These are phyloP conservation scores for Cromileptes altivelis DNA, from an alignment of 2,113 vertebrate genomes.

Conservation along the genomic window DNA sequence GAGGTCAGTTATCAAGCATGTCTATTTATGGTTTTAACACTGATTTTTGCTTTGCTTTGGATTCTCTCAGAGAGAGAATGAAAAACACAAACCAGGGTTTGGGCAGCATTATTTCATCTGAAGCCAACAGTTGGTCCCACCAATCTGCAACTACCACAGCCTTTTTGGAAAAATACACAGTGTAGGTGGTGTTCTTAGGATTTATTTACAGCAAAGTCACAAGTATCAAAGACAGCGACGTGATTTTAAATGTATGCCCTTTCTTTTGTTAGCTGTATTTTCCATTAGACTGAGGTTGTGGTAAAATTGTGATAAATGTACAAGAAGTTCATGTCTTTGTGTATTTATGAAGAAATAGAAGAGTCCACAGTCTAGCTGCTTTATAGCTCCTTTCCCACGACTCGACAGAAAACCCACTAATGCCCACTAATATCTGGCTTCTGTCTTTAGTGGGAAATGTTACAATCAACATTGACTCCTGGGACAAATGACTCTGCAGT, in stretches of 20 bases:
- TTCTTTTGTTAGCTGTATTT: neutral
- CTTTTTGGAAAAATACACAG: neutral
- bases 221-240: neutral
- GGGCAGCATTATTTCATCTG: neutral
- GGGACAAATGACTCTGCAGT: too few relatives aligned
- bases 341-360: too few relatives aligned
- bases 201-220: neutral
- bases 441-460: too few relatives aligned
- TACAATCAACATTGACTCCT: too few relatives aligned
- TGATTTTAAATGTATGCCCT: neutral
- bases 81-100: neutral
- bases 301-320: neutral
- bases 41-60: neutral
- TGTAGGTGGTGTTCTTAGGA: neutral
- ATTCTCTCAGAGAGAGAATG: constrained; percentile 12
- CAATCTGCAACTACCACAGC: neutral
- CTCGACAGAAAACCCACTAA: too few relatives aligned
- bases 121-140: neutral
- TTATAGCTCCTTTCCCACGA: too few relatives aligned
- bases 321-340: neutral
- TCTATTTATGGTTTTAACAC: constrained; percentile 6
- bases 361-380: too few relatives aligned
- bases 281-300: neutral
- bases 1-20: neutral
- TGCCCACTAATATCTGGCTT: too few relatives aligned